Evolutionary conservation across 2,113 vertebrate genomes (phyloP).

Genomic region (Ceyx cyanopectus): DNA sequence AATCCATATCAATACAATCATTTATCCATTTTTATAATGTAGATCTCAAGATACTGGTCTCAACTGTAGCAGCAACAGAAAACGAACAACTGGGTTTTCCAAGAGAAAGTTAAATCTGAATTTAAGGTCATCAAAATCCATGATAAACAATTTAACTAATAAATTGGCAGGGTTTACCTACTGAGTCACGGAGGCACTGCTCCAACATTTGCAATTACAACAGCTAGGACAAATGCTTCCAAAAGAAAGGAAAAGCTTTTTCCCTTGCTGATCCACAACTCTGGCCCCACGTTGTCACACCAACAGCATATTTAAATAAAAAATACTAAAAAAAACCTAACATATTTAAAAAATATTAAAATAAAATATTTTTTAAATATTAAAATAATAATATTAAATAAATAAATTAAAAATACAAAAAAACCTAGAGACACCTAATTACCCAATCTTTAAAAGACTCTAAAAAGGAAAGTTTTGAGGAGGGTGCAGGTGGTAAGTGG

Average conservation of each 20-base stretch:
- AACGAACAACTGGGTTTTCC: constrained; percentile 5
- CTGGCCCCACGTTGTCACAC: not conserved
- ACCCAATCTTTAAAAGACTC: not conserved
- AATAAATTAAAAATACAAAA: too few species aligned
- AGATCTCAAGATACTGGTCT: not conserved
- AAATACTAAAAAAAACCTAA: too few species aligned
- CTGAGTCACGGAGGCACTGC: not conserved
- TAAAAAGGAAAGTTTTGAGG: not conserved
- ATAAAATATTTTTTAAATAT: too few species aligned
- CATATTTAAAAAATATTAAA: too few species aligned
- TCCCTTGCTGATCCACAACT: not conserved
- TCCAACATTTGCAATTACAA: not conserved
- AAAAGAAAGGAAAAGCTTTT: not conserved
- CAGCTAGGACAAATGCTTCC: not conserved
- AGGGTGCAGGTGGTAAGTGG: not conserved
- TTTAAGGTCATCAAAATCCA: not conserved
- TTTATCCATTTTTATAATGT: not conserved
- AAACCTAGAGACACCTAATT: not conserved
- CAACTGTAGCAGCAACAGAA: not conserved
- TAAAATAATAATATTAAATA: too few species aligned
- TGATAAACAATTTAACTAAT: not conserved
- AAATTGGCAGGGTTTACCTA: not conserved
- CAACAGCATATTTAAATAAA: not conserved
- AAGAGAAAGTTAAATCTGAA: constrained; percentile 19
- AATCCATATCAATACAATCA: not conserved